Base-by-base conservation (phyloP, 2,113 vertebrate species). In the Scophthalmus maximus region DNA sequence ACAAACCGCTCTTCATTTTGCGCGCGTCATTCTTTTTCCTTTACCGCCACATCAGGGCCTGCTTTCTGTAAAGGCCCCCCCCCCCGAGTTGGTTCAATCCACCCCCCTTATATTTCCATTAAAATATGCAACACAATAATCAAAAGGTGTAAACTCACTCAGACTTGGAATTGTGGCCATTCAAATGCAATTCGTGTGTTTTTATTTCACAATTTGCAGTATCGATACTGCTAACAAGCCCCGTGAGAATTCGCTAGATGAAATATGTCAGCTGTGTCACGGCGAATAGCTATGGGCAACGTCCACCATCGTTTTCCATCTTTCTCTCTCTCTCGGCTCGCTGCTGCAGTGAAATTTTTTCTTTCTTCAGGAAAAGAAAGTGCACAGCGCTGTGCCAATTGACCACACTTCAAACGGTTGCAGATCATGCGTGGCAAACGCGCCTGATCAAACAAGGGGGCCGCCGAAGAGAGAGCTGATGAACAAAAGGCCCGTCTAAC, bases 391-490 rank as follows among this genome's bases (percentile, higher is more conserved):
- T 62, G 65, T 53, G 77, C 67, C 68, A 76, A 79, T 81, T 87
- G 88, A 89, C 88, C 87, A 75, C 78, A 72, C 78, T 81, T 85
- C 78, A 79, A 87, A 89, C 65, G 68, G 71, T 82, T 75, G 83
- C 59, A 79, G 74, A 83, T 88, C 78, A 86, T 75, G 74, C 64
- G 60, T 85, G 78, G 78, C 74, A 65, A 79, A 84, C 75, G 25
- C 25, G 23, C 79, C 81, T 82, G 87, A 90, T 91, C 82, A 88
- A 89, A 87, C 65, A 51, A 67, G 79, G 60, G 56, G 68, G 74
- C 74, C n/a, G n/a, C n/a, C n/a, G n/a, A n/a, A 47, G 56, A 74
- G 71, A 65, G 65, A 74, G 38, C 61, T 61, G 74, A 69, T 67
- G 83, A 88, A 69, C 76, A 81, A 81, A 88, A 81, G 73, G 63